Percentiles rank a stretch among this genome's conserved stretches.
Evolutionary conservation across 2,888 invertebrate genomes (phyloP).

Genomic region (Keiferia lycopersicella): DNA sequence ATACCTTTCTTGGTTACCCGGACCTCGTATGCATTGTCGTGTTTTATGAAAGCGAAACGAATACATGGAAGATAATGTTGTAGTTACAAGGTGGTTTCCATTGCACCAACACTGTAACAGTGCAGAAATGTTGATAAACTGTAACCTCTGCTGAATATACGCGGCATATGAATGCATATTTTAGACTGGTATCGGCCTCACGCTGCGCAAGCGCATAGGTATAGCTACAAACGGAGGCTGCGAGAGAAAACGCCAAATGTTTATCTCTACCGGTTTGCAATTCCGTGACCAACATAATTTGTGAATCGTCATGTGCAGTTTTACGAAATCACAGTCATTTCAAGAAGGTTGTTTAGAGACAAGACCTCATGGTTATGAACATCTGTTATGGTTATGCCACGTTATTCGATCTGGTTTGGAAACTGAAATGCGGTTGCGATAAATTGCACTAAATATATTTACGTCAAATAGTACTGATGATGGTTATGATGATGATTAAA

Average conservation of each 20-base stretch:
- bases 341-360: neutral
- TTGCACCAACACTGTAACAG: conserved; percentile 6
- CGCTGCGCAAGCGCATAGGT: conserved; percentile 5
- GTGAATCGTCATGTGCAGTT: neutral
- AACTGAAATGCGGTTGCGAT: neutral
- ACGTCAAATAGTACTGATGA: neutral
- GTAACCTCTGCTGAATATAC: conserved; percentile 11
- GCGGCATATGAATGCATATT: conserved; percentile 22
- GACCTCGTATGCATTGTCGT: conserved; percentile 1
- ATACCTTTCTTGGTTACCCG: neutral
- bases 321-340: neutral
- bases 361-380: neutral
- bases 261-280: conserved; percentile 39
- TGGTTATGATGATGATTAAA: neutral
- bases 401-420: no score
- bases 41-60: conserved; percentile 5
- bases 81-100: neutral
- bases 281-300: conserved; percentile 21
- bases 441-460: conserved; percentile 30
- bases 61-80: conserved; percentile 10
- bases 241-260: conserved; percentile 56
- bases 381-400: neutral
- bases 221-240: conserved; percentile 47
- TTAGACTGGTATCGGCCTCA: conserved; percentile 22
- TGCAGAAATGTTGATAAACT: conserved; percentile 14